These are phyloP conservation scores for Drosophila kanekoi DNA, from an alignment of 2,888 invertebrate genomes.

Conservation along the genomic window DNA sequence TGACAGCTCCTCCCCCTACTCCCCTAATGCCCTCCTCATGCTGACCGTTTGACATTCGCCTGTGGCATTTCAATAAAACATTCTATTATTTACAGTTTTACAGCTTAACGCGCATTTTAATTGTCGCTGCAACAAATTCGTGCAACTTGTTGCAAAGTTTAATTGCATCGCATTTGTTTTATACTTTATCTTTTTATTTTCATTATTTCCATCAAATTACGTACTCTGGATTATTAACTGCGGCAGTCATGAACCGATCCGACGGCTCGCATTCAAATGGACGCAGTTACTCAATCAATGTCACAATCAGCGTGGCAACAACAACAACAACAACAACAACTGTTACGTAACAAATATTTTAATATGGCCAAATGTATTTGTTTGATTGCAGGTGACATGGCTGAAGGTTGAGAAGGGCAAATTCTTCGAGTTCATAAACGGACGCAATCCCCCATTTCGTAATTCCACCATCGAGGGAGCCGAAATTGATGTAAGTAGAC, in stretches of 20 bases:
- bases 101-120: slow-evolving; percentile 73
- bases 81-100: slow-evolving; percentile 71
- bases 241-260: slow-evolving; percentile 3
- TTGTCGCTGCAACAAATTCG: slow-evolving; percentile 56
- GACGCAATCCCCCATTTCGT: slow-evolving; percentile 90
- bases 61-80: slow-evolving; percentile 66
- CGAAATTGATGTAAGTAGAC: slow-evolving; percentile 90
- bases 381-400: slow-evolving; percentile 84
- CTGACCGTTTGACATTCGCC: slow-evolving; percentile 31
- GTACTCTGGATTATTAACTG: slow-evolving; percentile 13
- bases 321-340: not conserved
- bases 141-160: slow-evolving; percentile 72
- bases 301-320: slow-evolving; percentile 45
- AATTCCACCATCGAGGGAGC: slow-evolving; percentile 90
- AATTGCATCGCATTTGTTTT: slow-evolving; percentile 56
- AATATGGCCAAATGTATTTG: slow-evolving; percentile 39
- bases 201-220: slow-evolving; percentile 20
- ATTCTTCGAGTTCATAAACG: slow-evolving; percentile 92
- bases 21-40: not conserved
- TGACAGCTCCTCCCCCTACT: slow-evolving; percentile 4
- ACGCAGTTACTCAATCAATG: slow-evolving; percentile 72
- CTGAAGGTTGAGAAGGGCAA: slow-evolving; percentile 87
- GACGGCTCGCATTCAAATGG: slow-evolving; percentile 33
- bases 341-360: slow-evolving; percentile 36
- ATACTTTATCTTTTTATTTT: slow-evolving; percentile 4